Conservation (phyloP, 2,113 vertebrate genomes). For the Danionella cerebrum region DNA sequence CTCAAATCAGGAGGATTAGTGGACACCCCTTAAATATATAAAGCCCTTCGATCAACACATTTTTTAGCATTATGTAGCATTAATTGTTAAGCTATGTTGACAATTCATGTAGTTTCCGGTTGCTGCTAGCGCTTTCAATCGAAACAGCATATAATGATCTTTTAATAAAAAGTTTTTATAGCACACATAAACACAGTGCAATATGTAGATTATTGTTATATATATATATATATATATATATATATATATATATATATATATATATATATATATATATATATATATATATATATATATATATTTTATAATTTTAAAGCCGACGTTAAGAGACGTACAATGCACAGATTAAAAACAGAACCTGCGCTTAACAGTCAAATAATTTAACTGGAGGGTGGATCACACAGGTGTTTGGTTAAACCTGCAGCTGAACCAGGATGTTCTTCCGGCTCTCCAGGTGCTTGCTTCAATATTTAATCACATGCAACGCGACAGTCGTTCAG, state of each 20-base stretch:
- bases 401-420: conserved; percentile 53
- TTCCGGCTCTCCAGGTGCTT: conserved; percentile 30
- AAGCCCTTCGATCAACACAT: too few species aligned
- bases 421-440: conserved; percentile 58
- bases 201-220: background rate
- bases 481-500: background rate
- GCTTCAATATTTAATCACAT: background rate
- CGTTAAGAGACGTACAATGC: too few species aligned
- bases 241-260: background rate
- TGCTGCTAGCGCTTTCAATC: too few species aligned
- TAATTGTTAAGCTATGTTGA: too few species aligned
- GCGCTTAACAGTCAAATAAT: background rate
- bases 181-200: too few species aligned
- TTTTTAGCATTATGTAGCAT: too few species aligned
- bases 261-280: background rate
- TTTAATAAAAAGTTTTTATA: too few species aligned
- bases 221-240: background rate
- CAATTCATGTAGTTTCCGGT: too few species aligned
- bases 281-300: background rate
- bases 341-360: background rate
- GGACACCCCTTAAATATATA: too few species aligned
- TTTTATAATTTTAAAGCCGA: background rate
- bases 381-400: conserved; percentile 41
- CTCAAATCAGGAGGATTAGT: too few species aligned
- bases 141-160: too few species aligned